These are phyloP conservation scores for Bubo bubo DNA, from an alignment of 2,113 vertebrate species.

Conservation along the genomic window DNA sequence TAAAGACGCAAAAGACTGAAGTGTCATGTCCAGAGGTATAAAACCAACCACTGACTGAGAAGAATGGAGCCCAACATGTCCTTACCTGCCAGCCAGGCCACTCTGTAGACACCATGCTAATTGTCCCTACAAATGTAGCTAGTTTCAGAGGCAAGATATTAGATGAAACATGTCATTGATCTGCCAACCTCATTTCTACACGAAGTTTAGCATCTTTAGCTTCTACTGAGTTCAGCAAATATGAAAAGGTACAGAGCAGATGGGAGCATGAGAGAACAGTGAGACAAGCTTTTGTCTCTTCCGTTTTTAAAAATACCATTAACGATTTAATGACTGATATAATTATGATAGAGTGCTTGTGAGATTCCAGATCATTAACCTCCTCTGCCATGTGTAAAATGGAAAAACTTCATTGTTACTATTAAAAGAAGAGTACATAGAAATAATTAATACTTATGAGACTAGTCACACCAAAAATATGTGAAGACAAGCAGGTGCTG, in stretches of 20 bases:
- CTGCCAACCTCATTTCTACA: background rate
- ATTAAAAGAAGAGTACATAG: background rate
- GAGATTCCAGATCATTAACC: constrained; percentile 2
- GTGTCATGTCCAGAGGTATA: no score
- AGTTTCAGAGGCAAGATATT: background rate
- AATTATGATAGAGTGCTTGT: constrained; percentile 4
- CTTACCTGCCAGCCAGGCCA: accelerated
- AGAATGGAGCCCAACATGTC: background rate
- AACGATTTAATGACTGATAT: constrained; percentile 1
- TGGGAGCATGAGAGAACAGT: background rate
- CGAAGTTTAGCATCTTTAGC: background rate
- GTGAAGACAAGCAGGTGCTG: background rate
- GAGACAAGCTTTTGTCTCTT: background rate
- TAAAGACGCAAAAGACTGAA: background rate
- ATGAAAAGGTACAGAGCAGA: background rate
- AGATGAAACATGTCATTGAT: background rate
- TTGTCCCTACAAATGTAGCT: background rate
- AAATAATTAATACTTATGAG: background rate
- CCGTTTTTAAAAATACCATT: background rate
- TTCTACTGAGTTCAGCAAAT: background rate
- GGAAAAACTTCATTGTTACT: background rate
- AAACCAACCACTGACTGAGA: background rate
- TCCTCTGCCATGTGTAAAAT: background rate
- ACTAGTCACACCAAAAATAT: background rate
- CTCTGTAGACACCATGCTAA: background rate